phyloP scores from a whole-genome alignment of 2,888 invertebrate species.

The Cheilosia pagana region DNA sequence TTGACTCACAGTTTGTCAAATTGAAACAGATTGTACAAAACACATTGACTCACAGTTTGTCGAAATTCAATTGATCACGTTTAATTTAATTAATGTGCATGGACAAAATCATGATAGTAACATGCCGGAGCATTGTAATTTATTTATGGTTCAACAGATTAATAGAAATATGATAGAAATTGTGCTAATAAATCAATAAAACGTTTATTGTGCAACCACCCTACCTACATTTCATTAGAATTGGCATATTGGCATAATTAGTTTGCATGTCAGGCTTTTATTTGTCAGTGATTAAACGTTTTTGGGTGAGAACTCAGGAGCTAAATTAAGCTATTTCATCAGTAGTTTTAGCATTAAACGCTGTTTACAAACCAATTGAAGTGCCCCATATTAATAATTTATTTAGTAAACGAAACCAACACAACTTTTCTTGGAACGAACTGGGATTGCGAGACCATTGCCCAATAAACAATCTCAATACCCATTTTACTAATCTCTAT shows the following conservation, averaged over 20 bases:
- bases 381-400: too few species aligned
- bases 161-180: constrained; percentile 27
- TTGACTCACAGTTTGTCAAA: not conserved
- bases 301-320: too few species aligned
- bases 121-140: constrained; percentile 20
- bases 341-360: too few species aligned
- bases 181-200: constrained; percentile 42
- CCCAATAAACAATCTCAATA: too few species aligned
- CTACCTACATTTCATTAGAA: constrained; percentile 29
- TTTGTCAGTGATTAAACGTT: not conserved
- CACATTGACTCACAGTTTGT: constrained; percentile 1
- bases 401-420: too few species aligned
- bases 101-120: constrained; percentile 3
- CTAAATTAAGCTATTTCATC: too few species aligned
- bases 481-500: too few species aligned
- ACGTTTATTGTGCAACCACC: constrained; percentile 29
- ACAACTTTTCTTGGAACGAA: too few species aligned
- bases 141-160: constrained; percentile 34
- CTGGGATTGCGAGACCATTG: too few species aligned
- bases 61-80: constrained; percentile 18
- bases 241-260: not conserved
- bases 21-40: too few species aligned
- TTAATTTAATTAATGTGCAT: constrained; percentile 22
- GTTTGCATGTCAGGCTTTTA: not conserved
- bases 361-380: too few species aligned